Base-by-base conservation (phyloP, 2,888 invertebrate species). In the Bellardia bayeri region DNA sequence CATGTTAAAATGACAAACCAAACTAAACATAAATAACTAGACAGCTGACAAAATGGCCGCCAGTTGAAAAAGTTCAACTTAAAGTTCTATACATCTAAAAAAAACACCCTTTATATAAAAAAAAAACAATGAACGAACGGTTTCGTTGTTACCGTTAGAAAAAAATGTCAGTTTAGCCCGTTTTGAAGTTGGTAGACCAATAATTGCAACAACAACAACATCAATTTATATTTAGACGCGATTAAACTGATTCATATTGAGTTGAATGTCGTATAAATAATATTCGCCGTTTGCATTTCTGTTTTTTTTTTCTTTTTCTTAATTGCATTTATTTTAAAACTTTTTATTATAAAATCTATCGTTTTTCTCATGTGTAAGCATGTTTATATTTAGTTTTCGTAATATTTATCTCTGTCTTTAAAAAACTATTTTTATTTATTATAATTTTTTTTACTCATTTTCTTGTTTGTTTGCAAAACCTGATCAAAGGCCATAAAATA, bases 401-500 rank as follows among this genome's bases (percentile, higher is more conserved):
- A 37, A 58, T 40, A 71, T 80, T 56, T 51, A 6, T 81, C 42
- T 64, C 56, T 74, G 56, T 58, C 37, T 56, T 14, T 16, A 49
- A 79, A 58, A 69, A 79, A 56, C 42, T 23, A 51, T 33, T 72
- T 81, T 30, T 33, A 6, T 40, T 64, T 54, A 71, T 72, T 81
- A 49, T 68, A 68, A 49, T 23, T 37, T 49, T n/a, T 45, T 13
- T 45, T 13, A 45, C 33, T 14, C 7, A 51, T 76, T 82, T 58
- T n/a, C 45, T 58, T 63, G 63, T 69, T 74, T 71, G 4, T 76
- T 16, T 8, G 49, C 49, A 63, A 76, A 76, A 71, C 54, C 76
- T 83, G 76, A 76, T 76, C 69, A 76, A 76, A 76, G 51, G n/a
- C 82, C 61, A 76, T 76, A 76, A 82, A 61, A 76, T 83, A 63